phyloP scores from a whole-genome alignment of 2,797 vertebrate species.

The Balearica regulorum region DNA sequence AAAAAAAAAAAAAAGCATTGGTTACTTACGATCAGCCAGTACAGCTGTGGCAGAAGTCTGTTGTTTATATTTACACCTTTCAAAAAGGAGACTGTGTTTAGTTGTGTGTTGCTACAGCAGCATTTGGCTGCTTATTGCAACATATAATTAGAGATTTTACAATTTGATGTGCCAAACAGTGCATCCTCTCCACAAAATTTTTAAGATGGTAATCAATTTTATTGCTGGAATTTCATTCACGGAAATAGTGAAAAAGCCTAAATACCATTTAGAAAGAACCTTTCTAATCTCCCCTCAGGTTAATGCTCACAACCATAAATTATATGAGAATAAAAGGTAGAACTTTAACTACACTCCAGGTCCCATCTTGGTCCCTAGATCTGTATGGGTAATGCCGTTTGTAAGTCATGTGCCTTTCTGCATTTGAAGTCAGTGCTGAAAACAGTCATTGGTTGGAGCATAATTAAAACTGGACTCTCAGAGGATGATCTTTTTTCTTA shows the following conservation, averaged over 20 bases:
- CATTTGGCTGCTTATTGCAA: conserved; percentile 1
- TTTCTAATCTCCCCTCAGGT: background rate
- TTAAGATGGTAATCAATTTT: conserved; percentile 5
- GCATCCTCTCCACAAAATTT: background rate
- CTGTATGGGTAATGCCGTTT: background rate
- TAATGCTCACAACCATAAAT: background rate
- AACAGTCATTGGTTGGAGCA: background rate
- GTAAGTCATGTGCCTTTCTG: background rate
- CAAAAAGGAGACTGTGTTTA: background rate
- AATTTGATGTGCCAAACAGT: background rate
- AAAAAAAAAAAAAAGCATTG: accelerated
- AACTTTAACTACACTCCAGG: background rate
- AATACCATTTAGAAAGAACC: background rate
- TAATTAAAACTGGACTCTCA: conserved; percentile 27
- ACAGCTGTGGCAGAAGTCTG: background rate
- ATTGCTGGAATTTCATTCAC: background rate
- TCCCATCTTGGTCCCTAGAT: background rate
- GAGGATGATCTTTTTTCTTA: background rate
- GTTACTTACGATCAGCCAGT: background rate
- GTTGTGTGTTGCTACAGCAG: conserved; percentile 5
- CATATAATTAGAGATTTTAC: background rate
- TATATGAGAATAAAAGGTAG: background rate
- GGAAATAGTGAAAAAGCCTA: background rate
- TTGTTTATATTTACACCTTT: conserved; percentile 34
- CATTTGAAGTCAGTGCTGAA: background rate